Conservation (phyloP, 35 echinoderm and acorn worm species). For the Ophioderma brevispina region DNA sequence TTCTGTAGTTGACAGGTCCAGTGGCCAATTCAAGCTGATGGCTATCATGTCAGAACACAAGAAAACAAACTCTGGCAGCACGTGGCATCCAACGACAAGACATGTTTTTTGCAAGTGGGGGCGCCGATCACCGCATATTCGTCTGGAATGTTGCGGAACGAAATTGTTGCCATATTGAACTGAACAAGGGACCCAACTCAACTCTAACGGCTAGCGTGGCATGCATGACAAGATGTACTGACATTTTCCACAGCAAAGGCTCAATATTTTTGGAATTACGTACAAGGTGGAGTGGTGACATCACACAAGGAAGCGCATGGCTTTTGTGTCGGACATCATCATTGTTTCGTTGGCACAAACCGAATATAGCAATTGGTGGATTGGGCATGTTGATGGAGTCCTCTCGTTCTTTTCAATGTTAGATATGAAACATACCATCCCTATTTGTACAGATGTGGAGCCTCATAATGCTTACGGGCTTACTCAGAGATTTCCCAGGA, state of each 20-base stretch:
- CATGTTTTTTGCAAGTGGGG: conserved; percentile 80
- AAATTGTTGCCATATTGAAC: conserved; percentile 47
- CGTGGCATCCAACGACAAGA: conserved; percentile 84
- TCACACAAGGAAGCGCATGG: conserved; percentile 76
- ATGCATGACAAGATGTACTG: conserved; percentile 55
- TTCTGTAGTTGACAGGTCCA: conserved; percentile 78
- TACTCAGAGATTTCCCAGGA: too few relatives aligned
- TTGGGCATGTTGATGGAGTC: conserved; percentile 91
- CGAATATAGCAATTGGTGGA: conserved; percentile 74
- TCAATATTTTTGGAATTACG: conserved; percentile 75
- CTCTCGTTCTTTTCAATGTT: conserved; percentile 83
- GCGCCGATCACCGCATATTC: conserved; percentile 71
- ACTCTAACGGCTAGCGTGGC: conserved; percentile 65
- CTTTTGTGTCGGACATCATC: conserved; percentile 77
- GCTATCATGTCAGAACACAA: conserved; percentile 97
- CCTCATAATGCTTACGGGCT: too few relatives aligned
- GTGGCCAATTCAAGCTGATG: conserved; percentile 90
- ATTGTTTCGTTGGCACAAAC: conserved; percentile 75
- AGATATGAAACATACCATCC: too few relatives aligned
- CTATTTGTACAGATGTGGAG: too few relatives aligned
- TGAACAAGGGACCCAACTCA: conserved; percentile 56
- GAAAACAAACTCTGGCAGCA: conserved; percentile 89
- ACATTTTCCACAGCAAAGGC: conserved; percentile 70
- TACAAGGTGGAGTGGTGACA: not conserved
- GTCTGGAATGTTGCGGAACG: conserved; percentile 89